phyloP scores from a whole-genome alignment of 37 sponge, comb jelly and placozoan genomes.

The Lycopodina hypogea region DNA sequence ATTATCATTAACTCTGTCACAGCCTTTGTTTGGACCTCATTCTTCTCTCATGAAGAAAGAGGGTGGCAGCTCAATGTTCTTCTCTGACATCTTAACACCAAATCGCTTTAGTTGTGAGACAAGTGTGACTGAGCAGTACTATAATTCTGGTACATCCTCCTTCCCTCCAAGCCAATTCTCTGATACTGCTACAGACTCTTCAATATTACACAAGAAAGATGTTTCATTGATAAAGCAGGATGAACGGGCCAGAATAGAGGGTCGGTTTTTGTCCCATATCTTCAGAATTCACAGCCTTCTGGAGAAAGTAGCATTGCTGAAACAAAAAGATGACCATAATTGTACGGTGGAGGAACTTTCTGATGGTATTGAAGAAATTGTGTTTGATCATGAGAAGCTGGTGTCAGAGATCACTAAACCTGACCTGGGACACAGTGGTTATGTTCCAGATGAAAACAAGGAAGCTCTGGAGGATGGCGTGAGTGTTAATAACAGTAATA shows the following conservation, averaged over 20 bases:
- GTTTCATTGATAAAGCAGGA: no score
- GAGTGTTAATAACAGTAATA: no score
- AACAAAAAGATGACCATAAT: background rate
- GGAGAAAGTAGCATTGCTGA: constrained; percentile 11
- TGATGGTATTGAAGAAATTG: background rate
- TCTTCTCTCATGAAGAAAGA: no score
- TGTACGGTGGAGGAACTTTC: background rate
- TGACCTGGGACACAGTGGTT: background rate
- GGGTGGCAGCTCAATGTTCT: background rate
- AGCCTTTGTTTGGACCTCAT: no score
- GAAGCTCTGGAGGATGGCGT: background rate
- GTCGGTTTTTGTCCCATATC: background rate
- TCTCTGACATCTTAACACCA: background rate
- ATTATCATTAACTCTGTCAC: no score
- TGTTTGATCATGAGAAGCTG: background rate
- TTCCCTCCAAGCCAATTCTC: background rate
- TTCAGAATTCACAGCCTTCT: constrained; percentile 18
- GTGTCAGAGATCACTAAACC: background rate
- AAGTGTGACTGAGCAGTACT: background rate
- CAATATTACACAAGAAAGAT: background rate
- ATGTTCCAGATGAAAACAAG: background rate
- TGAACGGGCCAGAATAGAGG: constrained; percentile 2
- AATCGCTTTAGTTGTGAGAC: background rate
- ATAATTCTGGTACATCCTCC: background rate
- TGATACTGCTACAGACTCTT: background rate